Base-by-base conservation (phyloP, 2,113 vertebrate genomes). In the Rhadina sibilatrix region DNA sequence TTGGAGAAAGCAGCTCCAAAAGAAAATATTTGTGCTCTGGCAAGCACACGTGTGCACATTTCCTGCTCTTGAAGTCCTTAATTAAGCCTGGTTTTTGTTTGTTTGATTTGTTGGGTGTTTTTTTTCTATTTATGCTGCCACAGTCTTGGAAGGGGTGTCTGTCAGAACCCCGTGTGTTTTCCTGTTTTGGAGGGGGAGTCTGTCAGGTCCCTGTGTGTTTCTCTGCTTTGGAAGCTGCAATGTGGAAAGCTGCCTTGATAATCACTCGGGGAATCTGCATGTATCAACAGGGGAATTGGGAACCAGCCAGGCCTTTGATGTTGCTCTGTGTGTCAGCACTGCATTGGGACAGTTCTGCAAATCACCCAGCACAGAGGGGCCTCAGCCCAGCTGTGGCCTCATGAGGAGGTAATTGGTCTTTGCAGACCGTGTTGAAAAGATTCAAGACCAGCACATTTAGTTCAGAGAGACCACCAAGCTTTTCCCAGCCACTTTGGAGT, bases 1-100 rank as follows among this genome's bases (percentile, higher is more conserved):
- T 93, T 84, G 66, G 61, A 94, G 90, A 95, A 95, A 92, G 76
- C 76, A 88, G 56, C 72, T 87, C 86, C 8, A 3, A 83, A 81
- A 46, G 80, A 95, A 96, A 96, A 94, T 94, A 89, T 96, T 95
- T 97, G 83, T 80, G 72, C 80, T 84, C 86, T 96, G 95, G 82
- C 90, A 85, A 68, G 79, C 54, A 61, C 72, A 75, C 61, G 33
- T 53, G 87, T 87, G 88, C 93, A 91, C 76, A 37, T 52, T 96
- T 96, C 94, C 93, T 93, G 92, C 72, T 78, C 85, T 75, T 68
- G 38, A 92, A 92, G 74, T 75, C 90, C 79, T 83, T 89, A 90
- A 96, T 96, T 96, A 95, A 89, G 83, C 11, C 54, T 87, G 44
- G 0, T 8, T 85, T 94, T 84, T 89, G 56, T 76, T 93, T 80